phyloP scores from a whole-genome alignment of 2,888 invertebrate genomes.

The Copidosoma aretas region DNA sequence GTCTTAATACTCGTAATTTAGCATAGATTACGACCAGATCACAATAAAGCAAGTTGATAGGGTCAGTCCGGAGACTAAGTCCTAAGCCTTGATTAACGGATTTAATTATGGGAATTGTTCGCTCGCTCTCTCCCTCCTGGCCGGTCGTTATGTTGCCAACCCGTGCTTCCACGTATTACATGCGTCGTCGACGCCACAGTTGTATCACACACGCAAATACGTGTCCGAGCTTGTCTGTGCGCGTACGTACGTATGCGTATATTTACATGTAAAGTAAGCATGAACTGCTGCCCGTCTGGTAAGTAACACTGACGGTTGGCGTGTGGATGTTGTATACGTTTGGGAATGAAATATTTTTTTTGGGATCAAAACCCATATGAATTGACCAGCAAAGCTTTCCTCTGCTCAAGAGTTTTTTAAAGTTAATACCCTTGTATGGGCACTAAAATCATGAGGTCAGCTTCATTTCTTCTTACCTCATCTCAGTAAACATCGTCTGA shows the following conservation, averaged over 20 bases:
- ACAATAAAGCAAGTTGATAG: conserved; percentile 62
- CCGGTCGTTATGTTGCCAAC: conserved; percentile 18
- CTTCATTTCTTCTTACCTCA: no score
- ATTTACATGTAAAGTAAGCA: no score
- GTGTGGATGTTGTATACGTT: not conserved
- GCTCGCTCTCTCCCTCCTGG: conserved; percentile 13
- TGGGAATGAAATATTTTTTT: conserved; percentile 35
- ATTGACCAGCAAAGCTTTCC: no score
- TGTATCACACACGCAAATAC: not conserved
- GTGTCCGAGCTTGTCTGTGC: conserved; percentile 13
- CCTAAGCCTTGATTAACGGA: conserved; percentile 63
- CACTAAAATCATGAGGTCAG: no score
- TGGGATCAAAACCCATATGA: no score
- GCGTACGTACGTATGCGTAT: conserved; percentile 16
- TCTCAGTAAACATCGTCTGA: no score
- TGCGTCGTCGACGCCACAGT: not conserved
- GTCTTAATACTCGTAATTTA: conserved; percentile 42
- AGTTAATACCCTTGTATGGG: no score
- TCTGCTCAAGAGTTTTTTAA: no score
- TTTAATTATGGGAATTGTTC: conserved; percentile 59
- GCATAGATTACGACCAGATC: conserved; percentile 51
- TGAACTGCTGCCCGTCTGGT: no score
- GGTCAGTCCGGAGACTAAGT: conserved; percentile 56
- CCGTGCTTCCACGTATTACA: no score
- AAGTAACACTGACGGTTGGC: not conserved